A percentile compares a stretch with the other conserved stretches of the same genome.
These are phyloP conservation scores for Pheosia gnoma DNA, from an alignment of 2,888 invertebrate genomes.

Conservation along the genomic window DNA sequence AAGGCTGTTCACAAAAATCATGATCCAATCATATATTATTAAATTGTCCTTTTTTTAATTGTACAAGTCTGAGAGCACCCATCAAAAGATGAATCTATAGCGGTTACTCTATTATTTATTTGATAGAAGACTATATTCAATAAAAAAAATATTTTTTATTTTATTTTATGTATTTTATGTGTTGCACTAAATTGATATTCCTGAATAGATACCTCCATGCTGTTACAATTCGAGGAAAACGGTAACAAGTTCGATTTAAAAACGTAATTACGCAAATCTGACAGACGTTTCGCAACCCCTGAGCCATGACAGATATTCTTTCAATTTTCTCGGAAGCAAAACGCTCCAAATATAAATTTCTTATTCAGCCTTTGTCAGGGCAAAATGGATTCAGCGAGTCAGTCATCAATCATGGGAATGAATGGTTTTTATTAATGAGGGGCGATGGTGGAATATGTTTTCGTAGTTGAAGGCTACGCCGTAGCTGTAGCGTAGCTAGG, in stretches of 20 bases:
- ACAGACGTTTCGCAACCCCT: slow-evolving; percentile 16
- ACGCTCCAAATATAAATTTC: slow-evolving; percentile 10
- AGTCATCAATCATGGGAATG: slow-evolving; percentile 6
- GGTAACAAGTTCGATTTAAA: slow-evolving; percentile 27
- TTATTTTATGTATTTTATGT: too few relatives aligned
- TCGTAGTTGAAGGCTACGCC: slow-evolving; percentile 2
- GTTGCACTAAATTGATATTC: too few relatives aligned
- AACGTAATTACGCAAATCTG: slow-evolving; percentile 27
- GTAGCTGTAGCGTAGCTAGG: neutral
- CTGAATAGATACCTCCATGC: too few relatives aligned
- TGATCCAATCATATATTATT: too few relatives aligned
- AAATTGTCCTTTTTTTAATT: too few relatives aligned
- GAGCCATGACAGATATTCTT: slow-evolving; percentile 16
- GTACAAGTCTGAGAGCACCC: too few relatives aligned
- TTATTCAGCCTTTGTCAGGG: slow-evolving; percentile 1
- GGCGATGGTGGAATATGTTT: neutral
- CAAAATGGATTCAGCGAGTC: slow-evolving; percentile 6
- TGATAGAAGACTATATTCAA: too few relatives aligned
- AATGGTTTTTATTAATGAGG: slow-evolving; percentile 8
- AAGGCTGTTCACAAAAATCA: too few relatives aligned
- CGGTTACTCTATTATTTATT: too few relatives aligned
- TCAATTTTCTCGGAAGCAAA: slow-evolving; percentile 15
- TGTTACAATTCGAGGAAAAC: slow-evolving; percentile 14
- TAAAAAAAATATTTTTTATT: too few relatives aligned
- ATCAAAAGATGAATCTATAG: too few relatives aligned